Evolutionary conservation across 2,888 invertebrate genomes (phyloP).

Genomic region (Druceiella hillmani): DNA sequence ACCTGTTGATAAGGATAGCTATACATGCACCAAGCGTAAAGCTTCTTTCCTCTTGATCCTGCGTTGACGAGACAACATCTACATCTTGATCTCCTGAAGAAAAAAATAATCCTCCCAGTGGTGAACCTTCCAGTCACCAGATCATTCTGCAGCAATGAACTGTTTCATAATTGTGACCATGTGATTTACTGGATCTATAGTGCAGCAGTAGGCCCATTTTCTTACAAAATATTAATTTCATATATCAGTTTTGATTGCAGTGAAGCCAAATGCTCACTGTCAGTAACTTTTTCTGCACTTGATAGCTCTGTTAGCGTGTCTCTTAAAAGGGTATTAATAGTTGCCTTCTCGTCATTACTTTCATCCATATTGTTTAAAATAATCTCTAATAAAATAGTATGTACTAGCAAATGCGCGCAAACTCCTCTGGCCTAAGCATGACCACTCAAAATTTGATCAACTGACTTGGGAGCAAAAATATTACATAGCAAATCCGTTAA

Average conservation of each 20-base stretch:
- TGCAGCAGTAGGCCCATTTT: constrained; percentile 6
- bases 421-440: constrained; percentile 7
- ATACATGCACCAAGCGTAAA: too few relatives aligned
- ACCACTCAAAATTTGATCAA: constrained; percentile 4
- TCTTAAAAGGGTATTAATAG: background rate
- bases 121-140: constrained; percentile 9
- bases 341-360: constrained; percentile 1
- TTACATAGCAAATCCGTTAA: constrained; percentile 3
- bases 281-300: background rate
- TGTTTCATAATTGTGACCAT: constrained; percentile 6
- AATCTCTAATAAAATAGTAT: constrained; percentile 3
- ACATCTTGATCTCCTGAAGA: too few relatives aligned
- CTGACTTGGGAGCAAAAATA: constrained; percentile 3
- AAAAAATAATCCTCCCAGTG: too few relatives aligned
- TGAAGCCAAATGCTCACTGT: background rate
- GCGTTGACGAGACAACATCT: too few relatives aligned
- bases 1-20: too few relatives aligned
- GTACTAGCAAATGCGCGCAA: constrained; percentile 5
- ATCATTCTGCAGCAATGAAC: constrained; percentile 8
- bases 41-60: too few relatives aligned
- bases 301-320: background rate
- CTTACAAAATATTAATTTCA: background rate
- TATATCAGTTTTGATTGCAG: constrained; percentile 1
- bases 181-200: constrained; percentile 6
- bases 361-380: constrained; percentile 4